These are phyloP conservation scores for Hemithea aestivaria DNA, from an alignment of 2,888 invertebrate genomes.

Conservation along the genomic window DNA sequence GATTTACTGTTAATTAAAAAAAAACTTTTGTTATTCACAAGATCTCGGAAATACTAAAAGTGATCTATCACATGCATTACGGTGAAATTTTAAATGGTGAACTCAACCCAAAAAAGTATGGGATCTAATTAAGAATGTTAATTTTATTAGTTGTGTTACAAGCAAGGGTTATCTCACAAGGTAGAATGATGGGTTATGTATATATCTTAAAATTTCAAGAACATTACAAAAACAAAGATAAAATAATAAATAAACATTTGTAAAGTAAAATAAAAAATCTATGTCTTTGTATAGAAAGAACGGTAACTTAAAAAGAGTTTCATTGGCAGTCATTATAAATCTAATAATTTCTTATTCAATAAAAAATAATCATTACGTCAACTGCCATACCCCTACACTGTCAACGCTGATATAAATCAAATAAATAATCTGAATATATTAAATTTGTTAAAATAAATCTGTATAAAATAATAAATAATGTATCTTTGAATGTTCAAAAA, in stretches of 20 bases:
- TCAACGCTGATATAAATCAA: conserved; percentile 54
- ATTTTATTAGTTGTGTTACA: conserved; percentile 75
- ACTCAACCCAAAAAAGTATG: conserved; percentile 27
- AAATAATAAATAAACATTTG: conserved; percentile 43
- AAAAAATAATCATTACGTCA: conserved; percentile 41
- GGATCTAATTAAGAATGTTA: conserved; percentile 50
- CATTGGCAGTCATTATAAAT: conserved; percentile 62
- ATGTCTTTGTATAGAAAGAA: conserved; percentile 65
- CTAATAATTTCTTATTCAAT: conserved; percentile 47
- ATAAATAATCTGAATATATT: conserved; percentile 62
- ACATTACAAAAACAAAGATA: conserved; percentile 40
- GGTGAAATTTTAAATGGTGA: conserved; percentile 27
- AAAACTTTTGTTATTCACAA: conserved; percentile 61
- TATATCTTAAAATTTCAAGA: conserved; percentile 32
- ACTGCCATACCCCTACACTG: conserved; percentile 61
- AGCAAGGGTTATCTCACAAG: conserved; percentile 74
- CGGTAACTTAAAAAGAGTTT: conserved; percentile 69
- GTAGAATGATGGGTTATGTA: conserved; percentile 43
- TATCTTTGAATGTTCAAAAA: conserved; percentile 61
- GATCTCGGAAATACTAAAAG: conserved; percentile 42
- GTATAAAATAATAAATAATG: conserved; percentile 59
- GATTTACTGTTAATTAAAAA: conserved; percentile 57
- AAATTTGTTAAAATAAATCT: conserved; percentile 60
- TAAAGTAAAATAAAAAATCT: conserved; percentile 50
- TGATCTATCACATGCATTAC: conserved; percentile 50